Percentiles rank a stretch among this genome's conserved stretches.
phyloP scores from a whole-genome alignment of 2,113 vertebrate genomes.

The Dasyurus viverrinus region DNA sequence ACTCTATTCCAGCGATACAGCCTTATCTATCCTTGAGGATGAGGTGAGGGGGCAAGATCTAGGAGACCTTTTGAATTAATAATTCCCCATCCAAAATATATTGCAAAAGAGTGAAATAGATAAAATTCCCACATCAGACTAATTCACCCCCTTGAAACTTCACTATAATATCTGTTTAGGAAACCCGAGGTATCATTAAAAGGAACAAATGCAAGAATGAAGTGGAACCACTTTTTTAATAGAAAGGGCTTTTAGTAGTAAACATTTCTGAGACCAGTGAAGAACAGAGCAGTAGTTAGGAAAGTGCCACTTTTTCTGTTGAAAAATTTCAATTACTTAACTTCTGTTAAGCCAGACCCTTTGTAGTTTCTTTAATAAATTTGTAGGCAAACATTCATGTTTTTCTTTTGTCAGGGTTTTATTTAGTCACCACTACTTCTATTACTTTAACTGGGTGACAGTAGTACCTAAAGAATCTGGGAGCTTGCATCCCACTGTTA shows the following conservation, averaged over 20 bases:
- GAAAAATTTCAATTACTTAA: conserved; percentile 50
- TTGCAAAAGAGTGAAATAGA: not conserved
- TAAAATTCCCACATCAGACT: not conserved
- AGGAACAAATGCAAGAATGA: not conserved
- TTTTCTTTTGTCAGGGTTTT: conserved; percentile 50
- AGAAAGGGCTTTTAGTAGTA: not conserved
- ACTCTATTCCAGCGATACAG: not conserved
- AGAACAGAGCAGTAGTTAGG: not conserved
- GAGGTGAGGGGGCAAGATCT: not conserved
- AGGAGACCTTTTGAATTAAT: not conserved
- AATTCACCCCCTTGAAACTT: not conserved
- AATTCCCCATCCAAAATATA: not conserved
- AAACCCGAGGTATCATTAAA: not conserved
- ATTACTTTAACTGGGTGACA: conserved; percentile 48
- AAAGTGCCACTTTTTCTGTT: not conserved
- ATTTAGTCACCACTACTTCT: conserved; percentile 48
- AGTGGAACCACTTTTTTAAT: not conserved
- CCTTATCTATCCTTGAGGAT: not conserved
- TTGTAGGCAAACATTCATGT: conserved; percentile 30
- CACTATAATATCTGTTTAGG: not conserved
- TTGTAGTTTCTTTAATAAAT: conserved; percentile 29
- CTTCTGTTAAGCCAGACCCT: conserved; percentile 38
- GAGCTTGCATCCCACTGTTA: conserved; percentile 52
- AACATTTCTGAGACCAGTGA: not conserved
- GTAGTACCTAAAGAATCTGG: conserved; percentile 15